phyloP scores from a whole-genome alignment of 1,140 invertebrate genomes.

The Eubasilissa regina region DNA sequence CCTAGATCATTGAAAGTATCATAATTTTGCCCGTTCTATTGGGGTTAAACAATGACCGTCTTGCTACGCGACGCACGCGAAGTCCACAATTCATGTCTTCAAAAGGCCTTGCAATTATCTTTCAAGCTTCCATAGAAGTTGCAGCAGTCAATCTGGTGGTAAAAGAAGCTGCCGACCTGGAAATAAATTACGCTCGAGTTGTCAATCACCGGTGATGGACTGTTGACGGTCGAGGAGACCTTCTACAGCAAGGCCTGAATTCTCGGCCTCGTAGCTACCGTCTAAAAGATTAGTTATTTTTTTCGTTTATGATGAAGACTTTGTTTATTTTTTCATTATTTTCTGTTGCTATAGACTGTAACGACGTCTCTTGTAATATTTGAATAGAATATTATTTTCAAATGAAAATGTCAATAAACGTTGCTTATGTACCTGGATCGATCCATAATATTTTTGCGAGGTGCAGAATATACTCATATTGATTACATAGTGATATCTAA shows the following conservation, averaged over 20 bases:
- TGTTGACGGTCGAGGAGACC: conserved; percentile 12
- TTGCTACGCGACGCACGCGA: conserved; percentile 15
- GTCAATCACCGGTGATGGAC: conserved; percentile 40
- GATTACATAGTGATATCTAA: too few species aligned
- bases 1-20: too few species aligned
- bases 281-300: neutral
- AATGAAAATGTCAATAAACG: too few species aligned
- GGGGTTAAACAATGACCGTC: neutral
- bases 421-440: too few species aligned
- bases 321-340: conserved; percentile 1
- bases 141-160: conserved; percentile 3
- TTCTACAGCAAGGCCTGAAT: neutral
- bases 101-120: conserved; percentile 36
- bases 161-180: conserved; percentile 20
- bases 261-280: too few species aligned
- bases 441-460: too few species aligned
- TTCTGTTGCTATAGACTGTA: conserved; percentile 3
- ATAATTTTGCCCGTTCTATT: too few species aligned
- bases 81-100: conserved; percentile 16
- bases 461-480: too few species aligned
- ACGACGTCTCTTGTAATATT: too few species aligned
- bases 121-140: conserved; percentile 27
- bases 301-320: conserved; percentile 13
- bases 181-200: conserved; percentile 28
- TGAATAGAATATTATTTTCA: too few species aligned